Base-by-base conservation (phyloP, 2,888 invertebrate genomes). In the Scelioninae gen. 2 region DNA sequence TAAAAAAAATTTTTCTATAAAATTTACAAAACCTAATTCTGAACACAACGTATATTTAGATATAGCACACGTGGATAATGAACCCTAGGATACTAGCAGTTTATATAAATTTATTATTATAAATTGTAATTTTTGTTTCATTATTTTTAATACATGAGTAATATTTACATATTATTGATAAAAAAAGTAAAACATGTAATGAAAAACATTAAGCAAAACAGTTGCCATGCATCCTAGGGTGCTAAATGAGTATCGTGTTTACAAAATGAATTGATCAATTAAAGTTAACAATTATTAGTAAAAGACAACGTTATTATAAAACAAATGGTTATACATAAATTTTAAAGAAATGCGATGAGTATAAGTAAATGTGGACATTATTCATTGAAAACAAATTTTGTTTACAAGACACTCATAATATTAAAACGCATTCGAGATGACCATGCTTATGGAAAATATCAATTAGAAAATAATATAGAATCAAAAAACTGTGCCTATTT, bases 371-470 rank as follows among this genome's bases (percentile, higher is more conserved):
- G n/a, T n/a, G n/a, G n/a, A n/a, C n/a, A n/a, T n/a, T n/a, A n/a
- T n/a, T n/a, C n/a, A n/a, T n/a, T n/a, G n/a, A n/a, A n/a, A n/a
- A 43, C 33, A 10, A 10, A 60, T 60, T 41, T 53, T 57, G 22
- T 11, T 15, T 46, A 52, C 45, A 39, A 19, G 39, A 52, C 52
- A 52, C 45, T 63, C 15, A 50, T 58, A 67, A 13, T 28, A 28
- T 52, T 31, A 58, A 50, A 25, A 71, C 68, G 72, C 68, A 58
- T 65, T 69, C 64, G 74, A 74, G 73, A 76, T 70, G 70, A 76
- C 69, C 76, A 76, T 76, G 74, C 76, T 76, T 76, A 70, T 61
- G 48, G 60, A 35, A 67, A 68, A 57, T 67, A 71, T 60, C 60
- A 65, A 58, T 71, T 31, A 35, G 57, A 60, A 55, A 76, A 70